Conservation (phyloP, 1,140 invertebrate genomes). For the Neuroterus valhalla region DNA sequence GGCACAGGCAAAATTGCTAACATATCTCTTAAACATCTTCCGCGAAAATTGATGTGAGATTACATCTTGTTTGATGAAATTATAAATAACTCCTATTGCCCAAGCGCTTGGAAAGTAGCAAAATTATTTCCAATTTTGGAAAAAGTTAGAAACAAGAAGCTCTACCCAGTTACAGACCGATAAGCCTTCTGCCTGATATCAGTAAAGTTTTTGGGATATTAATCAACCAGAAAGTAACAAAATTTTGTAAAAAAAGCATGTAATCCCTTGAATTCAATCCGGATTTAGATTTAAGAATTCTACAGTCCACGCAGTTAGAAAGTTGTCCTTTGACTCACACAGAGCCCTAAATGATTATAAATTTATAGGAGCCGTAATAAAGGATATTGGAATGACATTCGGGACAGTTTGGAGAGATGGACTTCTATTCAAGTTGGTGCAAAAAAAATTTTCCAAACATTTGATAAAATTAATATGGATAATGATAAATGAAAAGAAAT, state of each 20-base stretch:
- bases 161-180: no score
- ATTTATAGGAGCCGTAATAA: no score
- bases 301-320: no score
- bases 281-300: no score
- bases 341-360: no score
- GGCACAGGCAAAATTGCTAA: slow-evolving; percentile 14
- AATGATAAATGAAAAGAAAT: slow-evolving; percentile 33
- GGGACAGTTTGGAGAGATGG: slow-evolving; percentile 47
- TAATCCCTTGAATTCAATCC: slow-evolving; percentile 21
- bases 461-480: slow-evolving; percentile 32
- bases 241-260: slow-evolving; percentile 36
- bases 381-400: no score
- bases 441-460: slow-evolving; percentile 36
- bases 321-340: no score
- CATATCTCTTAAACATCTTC: not conserved
- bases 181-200: not conserved
- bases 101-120: no score
- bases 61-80: no score
- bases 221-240: slow-evolving; percentile 30
- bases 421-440: slow-evolving; percentile 45
- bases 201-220: slow-evolving; percentile 7
- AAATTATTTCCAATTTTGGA: not conserved
- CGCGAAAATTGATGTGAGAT: no score
- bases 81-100: no score
- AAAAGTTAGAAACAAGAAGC: no score